Evolutionary conservation across 2,797 vertebrate species (phyloP), one percentile per base, ranked within the genome.

Genomic region (Myripristis murdjan): DNA sequence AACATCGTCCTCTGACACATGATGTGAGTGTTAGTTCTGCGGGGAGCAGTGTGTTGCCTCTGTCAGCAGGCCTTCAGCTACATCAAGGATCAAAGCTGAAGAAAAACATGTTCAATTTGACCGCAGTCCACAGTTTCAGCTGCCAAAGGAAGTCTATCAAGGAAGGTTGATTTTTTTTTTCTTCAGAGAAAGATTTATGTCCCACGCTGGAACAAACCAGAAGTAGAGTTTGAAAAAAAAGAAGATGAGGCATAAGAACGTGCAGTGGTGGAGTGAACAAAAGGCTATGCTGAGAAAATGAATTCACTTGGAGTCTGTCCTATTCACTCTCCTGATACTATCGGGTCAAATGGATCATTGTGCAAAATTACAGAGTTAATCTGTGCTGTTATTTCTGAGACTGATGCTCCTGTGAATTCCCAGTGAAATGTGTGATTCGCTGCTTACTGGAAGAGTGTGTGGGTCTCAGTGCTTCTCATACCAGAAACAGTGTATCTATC

Each of bases 11-110:
- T 54, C 6, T 61, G 43, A 71, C 57, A 49, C 41, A 37, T 5
- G 16, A 39, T 35, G 41, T 64, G 70, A 60, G 20, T 41, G 64
- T 64, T 55, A 51, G n/a, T 39, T 65, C 48, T 81, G 15, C 51
- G 58, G 64, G 66, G 62, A 64, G 64, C 26, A 0, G 74, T 59
- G 71, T 77, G 31, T 83, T 71, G 51, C 69, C 51, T 70, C 61
- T 82, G 77, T 81, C 79, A 81, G 81, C 63, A 73, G 57, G 51
- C 22, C 53, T 63, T 81, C 72, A 79, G 48, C 31, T 37, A 58
- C 75, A 81, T 55, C 20, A 4, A 61, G 57, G 54, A 77, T 86
- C 35, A 81, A 74, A 81, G 54, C 66, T 1, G 8, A 66, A 57
- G 54, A 83, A 81, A 81, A 78, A 73, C 54, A 14, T 65, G 65